Percentiles rank a stretch among this genome's conserved stretches.
These are phyloP conservation scores for Perizoma flavofasciatum DNA, from an alignment of 2,888 invertebrate genomes.

Conservation along the genomic window DNA sequence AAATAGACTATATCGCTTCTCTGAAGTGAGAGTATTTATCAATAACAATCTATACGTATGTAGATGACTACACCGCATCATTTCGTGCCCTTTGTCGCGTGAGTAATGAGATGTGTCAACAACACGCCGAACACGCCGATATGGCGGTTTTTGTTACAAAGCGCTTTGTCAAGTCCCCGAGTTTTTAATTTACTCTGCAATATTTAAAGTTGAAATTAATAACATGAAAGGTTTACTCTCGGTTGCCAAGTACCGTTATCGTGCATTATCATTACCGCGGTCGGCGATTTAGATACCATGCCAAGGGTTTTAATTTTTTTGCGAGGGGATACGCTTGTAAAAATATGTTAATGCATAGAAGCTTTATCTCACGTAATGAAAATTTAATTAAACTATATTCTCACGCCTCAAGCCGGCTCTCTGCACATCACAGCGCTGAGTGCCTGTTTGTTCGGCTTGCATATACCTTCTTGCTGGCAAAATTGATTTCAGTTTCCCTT, in stretches of 20 bases:
- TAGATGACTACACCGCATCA: no score
- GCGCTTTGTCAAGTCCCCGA: constrained; percentile 30
- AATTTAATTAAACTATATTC: constrained; percentile 70
- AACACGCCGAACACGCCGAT: constrained; percentile 41
- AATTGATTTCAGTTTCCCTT: constrained; percentile 17
- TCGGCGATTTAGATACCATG: constrained; percentile 38
- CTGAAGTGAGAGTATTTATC: no score
- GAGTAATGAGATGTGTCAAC: constrained; percentile 54
- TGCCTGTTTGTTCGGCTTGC: constrained; percentile 27
- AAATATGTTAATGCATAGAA: constrained; percentile 37
- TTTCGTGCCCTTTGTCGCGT: constrained; percentile 34
- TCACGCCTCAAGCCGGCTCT: constrained; percentile 45
- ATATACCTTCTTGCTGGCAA: constrained; percentile 24
- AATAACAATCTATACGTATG: no score
- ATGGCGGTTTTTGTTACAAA: constrained; percentile 36
- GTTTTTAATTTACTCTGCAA: constrained; percentile 32
- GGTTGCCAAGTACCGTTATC: constrained; percentile 40
- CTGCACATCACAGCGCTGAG: constrained; percentile 29
- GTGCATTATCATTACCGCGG: constrained; percentile 54
- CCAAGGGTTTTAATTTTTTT: constrained; percentile 51
- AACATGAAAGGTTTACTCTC: constrained; percentile 33
- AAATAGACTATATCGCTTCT: not conserved
- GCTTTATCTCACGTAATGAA: constrained; percentile 47
- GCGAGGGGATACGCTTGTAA: constrained; percentile 45
- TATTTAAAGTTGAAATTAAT: constrained; percentile 23